Evolutionary conservation across 2,797 vertebrate genomes (phyloP).

Genomic region (Vespertilio murinus): DNA sequence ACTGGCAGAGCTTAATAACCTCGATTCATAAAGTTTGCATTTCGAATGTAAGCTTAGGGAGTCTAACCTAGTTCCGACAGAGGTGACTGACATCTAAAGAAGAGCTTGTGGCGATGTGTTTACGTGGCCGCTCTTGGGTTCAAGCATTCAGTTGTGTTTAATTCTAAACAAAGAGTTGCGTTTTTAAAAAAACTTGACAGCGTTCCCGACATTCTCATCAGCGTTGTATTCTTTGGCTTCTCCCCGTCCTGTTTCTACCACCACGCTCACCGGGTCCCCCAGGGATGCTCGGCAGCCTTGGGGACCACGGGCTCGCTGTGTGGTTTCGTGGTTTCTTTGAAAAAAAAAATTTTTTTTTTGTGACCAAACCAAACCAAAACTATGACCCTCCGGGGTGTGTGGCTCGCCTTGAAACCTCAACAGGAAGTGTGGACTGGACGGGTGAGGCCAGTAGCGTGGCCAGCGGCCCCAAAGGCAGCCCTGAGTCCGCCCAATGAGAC

Average conservation of each 20-base stretch:
- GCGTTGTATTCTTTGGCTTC: background rate
- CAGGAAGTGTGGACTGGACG: background rate
- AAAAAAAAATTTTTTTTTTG: background rate
- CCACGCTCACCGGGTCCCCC: background rate
- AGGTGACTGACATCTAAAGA: background rate
- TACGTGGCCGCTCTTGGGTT: background rate
- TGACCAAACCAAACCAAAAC: slow-evolving; percentile 46
- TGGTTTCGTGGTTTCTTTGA: slow-evolving; percentile 40
- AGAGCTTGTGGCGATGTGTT: background rate
- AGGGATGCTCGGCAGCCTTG: background rate
- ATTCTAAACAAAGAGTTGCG: background rate
- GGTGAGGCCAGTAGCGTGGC: background rate
- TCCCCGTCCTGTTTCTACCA: background rate
- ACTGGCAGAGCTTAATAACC: background rate
- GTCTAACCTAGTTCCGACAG: background rate
- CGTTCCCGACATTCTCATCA: background rate
- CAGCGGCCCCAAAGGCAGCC: too few species aligned
- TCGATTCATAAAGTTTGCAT: background rate
- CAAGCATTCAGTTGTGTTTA: slow-evolving; percentile 21
- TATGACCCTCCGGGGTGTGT: slow-evolving; percentile 23
- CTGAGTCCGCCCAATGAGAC: too few species aligned
- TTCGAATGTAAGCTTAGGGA: background rate
- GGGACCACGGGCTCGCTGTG: background rate
- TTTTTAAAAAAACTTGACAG: background rate
- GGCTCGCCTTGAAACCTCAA: slow-evolving; percentile 45